phyloP scores from a whole-genome alignment of 2,113 vertebrate genomes.

The Sardina pilchardus region DNA sequence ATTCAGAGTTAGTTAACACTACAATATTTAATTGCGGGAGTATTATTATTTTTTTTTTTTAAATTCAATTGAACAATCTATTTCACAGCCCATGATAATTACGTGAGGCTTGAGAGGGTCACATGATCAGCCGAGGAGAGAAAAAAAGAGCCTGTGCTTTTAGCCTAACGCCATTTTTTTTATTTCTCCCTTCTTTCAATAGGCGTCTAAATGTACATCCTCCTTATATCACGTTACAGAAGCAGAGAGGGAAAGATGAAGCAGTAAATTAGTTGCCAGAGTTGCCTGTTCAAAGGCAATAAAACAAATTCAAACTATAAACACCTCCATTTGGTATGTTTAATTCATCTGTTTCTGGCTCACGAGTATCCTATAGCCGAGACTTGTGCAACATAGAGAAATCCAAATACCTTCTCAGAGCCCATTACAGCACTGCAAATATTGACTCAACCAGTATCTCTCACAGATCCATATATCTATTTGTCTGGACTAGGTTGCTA shows the following conservation, averaged over 20 bases:
- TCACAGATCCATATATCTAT: constrained; percentile 70
- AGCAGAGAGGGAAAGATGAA: not conserved
- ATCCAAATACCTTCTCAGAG: constrained; percentile 54
- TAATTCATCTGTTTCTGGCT: not conserved
- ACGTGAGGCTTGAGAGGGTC: constrained; percentile 62
- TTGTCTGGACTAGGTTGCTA: constrained; percentile 62
- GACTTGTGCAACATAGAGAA: constrained; percentile 26
- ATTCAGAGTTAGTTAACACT: constrained; percentile 75
- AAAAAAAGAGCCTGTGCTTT: not conserved
- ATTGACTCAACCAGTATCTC: constrained; percentile 62
- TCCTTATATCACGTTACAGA: not conserved
- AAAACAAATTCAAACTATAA: constrained; percentile 16
- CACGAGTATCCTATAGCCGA: not conserved
- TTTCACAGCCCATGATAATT: constrained; percentile 61
- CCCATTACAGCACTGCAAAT: constrained; percentile 65
- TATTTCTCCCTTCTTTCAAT: not conserved
- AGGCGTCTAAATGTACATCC: not conserved
- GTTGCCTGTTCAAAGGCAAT: constrained; percentile 2
- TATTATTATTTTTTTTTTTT: constrained; percentile 64
- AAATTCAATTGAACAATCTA: constrained; percentile 69
- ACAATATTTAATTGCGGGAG: constrained; percentile 70
- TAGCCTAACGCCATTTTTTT: not conserved
- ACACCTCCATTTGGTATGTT: constrained; percentile 2
- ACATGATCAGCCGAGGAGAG: not conserved
- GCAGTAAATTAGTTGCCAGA: not conserved